Conservation (phyloP, 2,888 invertebrate genomes). For the Agonopterix heracliana region DNA sequence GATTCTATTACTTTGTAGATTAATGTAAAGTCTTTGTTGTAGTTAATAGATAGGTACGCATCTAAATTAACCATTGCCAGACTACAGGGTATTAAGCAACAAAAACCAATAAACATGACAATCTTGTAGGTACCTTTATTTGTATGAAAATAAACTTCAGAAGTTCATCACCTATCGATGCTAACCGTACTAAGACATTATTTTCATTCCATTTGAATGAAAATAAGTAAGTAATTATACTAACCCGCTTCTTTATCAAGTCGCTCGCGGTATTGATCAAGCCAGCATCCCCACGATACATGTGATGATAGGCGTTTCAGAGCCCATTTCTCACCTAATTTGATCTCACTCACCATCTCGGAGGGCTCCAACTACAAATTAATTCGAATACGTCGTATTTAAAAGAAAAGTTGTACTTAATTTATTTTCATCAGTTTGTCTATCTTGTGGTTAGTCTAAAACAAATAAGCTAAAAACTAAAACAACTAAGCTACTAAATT, state of each 20-base stretch:
- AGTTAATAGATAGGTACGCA: too few relatives aligned
- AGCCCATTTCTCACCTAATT: constrained; percentile 67
- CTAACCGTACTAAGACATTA: too few relatives aligned
- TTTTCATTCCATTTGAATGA: too few relatives aligned
- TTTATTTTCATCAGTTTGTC: too few relatives aligned
- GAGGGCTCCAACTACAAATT: constrained; percentile 47
- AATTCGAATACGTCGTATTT: background rate
- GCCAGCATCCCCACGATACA: constrained; percentile 64
- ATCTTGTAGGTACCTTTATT: background rate
- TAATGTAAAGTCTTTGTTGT: too few relatives aligned
- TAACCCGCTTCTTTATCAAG: constrained; percentile 63
- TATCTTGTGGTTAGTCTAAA: too few relatives aligned
- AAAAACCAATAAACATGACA: background rate
- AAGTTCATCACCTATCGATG: too few relatives aligned
- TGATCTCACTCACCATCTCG: constrained; percentile 52
- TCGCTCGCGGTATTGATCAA: constrained; percentile 62
- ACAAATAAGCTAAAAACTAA: background rate
- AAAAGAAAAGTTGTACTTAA: background rate
- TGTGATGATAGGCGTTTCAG: constrained; percentile 63
- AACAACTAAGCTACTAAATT: background rate
- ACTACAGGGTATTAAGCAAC: background rate
- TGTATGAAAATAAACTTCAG: background rate
- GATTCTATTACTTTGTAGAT: too few relatives aligned
- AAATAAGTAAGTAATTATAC: constrained; percentile 1
- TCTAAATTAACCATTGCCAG: too few relatives aligned